These are phyloP conservation scores for Automeris io DNA, from an alignment of 2,888 invertebrate species.

Conservation along the genomic window DNA sequence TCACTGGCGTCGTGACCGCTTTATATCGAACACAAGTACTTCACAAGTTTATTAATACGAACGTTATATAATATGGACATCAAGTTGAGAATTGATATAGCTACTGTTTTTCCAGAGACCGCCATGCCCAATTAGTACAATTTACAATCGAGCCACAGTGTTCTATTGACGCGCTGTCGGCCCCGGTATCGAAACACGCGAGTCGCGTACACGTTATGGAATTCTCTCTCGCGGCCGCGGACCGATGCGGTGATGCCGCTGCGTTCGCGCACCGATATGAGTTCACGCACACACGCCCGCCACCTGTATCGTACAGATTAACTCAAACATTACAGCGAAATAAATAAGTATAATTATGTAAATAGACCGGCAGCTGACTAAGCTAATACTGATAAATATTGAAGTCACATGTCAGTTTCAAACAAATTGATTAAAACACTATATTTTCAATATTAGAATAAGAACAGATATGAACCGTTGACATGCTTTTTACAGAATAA, in stretches of 20 bases:
- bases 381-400: conserved; percentile 37
- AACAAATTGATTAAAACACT: too few species aligned
- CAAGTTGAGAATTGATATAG: conserved; percentile 53
- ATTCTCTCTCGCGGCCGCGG: conserved; percentile 58
- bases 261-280: conserved; percentile 63
- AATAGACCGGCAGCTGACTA: conserved; percentile 35
- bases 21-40: conserved; percentile 44
- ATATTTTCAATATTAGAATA: too few species aligned
- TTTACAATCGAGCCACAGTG: conserved; percentile 63
- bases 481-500: too few species aligned
- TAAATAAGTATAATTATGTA: too few species aligned
- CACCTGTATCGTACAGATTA: conserved; percentile 15
- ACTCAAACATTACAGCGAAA: conserved; percentile 29
- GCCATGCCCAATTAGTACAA: conserved; percentile 73
- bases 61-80: conserved; percentile 51
- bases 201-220: conserved; percentile 68
- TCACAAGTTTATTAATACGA: conserved; percentile 47
- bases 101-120: conserved; percentile 64
- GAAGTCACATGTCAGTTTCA: neutral
- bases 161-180: conserved; percentile 66
- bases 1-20: conserved; percentile 44
- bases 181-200: conserved; percentile 63
- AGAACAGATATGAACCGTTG: too few species aligned
- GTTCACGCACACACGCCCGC: conserved; percentile 42
- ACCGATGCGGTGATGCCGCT: conserved; percentile 53